A percentile compares a stretch with the other conserved stretches of the same genome.
phyloP scores from a whole-genome alignment of 2,797 vertebrate genomes.

The Melanotaenia boesemani region DNA sequence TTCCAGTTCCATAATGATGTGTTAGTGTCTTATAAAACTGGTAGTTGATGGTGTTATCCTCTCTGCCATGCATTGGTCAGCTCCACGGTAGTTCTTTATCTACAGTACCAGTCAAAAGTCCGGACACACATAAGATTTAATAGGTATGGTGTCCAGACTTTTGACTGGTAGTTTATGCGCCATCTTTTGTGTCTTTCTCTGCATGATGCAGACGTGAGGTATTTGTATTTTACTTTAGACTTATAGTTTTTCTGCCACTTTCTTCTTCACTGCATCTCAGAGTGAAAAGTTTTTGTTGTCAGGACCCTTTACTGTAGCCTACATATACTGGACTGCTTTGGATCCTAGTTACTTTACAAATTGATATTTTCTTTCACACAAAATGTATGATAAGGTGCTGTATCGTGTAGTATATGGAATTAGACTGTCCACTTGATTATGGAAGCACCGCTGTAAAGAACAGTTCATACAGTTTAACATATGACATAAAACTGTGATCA shows the following conservation, averaged over 20 bases:
- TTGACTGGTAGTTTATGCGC: too few species aligned
- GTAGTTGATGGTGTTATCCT: background rate
- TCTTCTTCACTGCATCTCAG: constrained; percentile 1
- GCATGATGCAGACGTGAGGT: too few species aligned
- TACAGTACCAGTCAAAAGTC: too few species aligned
- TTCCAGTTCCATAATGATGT: background rate
- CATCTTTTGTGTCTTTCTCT: too few species aligned
- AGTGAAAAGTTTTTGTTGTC: too few species aligned
- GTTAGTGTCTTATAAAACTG: background rate
- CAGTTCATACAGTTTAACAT: background rate
- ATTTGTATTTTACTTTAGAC: too few species aligned
- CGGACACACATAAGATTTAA: too few species aligned
- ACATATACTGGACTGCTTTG: background rate
- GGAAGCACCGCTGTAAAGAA: background rate
- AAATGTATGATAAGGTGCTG: background rate
- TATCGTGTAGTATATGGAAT: background rate
- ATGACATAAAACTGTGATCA: background rate
- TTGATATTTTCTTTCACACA: background rate
- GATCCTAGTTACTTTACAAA: background rate
- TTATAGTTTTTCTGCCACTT: background rate
- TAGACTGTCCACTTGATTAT: background rate
- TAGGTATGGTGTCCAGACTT: too few species aligned
- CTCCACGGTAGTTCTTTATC: too few species aligned
- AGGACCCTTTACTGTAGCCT: background rate
- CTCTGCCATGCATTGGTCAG: background rate